Evolutionary conservation across 2,888 invertebrate genomes (phyloP), one percentile per base, ranked within the genome.

Genomic region (Zygaena filipendulae): DNA sequence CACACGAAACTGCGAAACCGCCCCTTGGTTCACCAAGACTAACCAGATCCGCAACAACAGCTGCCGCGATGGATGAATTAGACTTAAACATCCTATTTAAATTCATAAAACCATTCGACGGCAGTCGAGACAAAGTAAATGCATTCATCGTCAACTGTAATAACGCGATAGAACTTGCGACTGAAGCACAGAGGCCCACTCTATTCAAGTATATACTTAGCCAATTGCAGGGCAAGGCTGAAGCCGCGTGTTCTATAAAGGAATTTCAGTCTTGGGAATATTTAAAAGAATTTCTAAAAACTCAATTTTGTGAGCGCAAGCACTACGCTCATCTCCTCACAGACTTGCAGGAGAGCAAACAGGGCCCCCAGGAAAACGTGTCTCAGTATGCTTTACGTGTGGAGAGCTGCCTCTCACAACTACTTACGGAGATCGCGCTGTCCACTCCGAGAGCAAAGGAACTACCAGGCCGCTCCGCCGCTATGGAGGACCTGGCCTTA

Each of bases 401-500:
- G 3, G 34, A 38, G 26, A 29, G 33, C 3, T 23, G 18, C 18
- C 19, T 39, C 7, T 30, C 29, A 10, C 26, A 33, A 23, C 20
- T 37, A 1, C 16, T 35, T 4, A 37, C 35, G 2, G 37, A 35
- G 25, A 21, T 38, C 6, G 18, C 31, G 1, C 6, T 33, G 7
- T 13, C 20, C 6, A 21, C 10, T 8, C 8, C 20, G n/a, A 35
- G 30, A 11, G 19, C n/a, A 2, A 29, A 22, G 9, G 38, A 45
- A 30, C 4, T 39, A 6, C 13, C 26, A 1, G 40, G 40, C 9
- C 28, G 39, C 2, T 32, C 21, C 3, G 42, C 44, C 1, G 35
- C 39, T 3, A 43, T 43, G 40, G 40, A 42, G 14, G 41, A 39
- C n/a, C 11, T 39, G 4, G 35, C 36, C 9, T 31, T 43, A 2